Evolutionary conservation across 2,888 invertebrate genomes (phyloP), one percentile per base, ranked within the genome.

Genomic region (Syrista parreyssii): DNA sequence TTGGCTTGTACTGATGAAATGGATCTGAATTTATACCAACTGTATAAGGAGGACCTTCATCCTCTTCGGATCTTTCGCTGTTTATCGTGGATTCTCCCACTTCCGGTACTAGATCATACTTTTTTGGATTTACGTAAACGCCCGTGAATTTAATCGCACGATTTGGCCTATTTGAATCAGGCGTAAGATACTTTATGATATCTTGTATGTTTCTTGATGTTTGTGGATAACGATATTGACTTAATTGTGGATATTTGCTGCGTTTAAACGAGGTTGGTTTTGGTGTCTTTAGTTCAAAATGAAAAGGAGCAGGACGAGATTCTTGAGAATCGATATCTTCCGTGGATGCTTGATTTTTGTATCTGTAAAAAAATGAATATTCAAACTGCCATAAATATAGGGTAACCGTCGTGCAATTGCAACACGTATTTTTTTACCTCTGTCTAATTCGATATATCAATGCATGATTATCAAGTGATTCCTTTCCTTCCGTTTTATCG

Each of bases 1-100:
- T 94, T 0, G 96, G 96, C 87, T 95, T 96, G 85, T 93, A 96
- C 3, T 93, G 93, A 86, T 94, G 94, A 81, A 96, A 93, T 31
- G 95, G 95, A 88, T 96, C 96, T 74, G 92, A 89, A 78, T 91
- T 89, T 78, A 92, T 87, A 33, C 85, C 79, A 12, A 88, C 81
- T 0, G 89, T 82, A 78, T 87, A 87, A 4, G 89, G 87, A 11
- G 87, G 80, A 55, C 81, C 84, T 15, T 92, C 89, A 1, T 91
- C 88, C 30, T 86, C 84, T 33, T 86, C 87, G 12, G 85, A 82
- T 78, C 85, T 81, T n/a, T 88, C 88, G 79, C 84, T 88, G 68
- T 85, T 86, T 11, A 86, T 80, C 82, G 86, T 85, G 76, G 87
- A 83, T 76, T 88, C 89, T 0, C 85, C 89, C 30, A 79, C 78